Evolutionary conservation across 2,888 invertebrate species (phyloP).

Genomic region (Automeris io): DNA sequence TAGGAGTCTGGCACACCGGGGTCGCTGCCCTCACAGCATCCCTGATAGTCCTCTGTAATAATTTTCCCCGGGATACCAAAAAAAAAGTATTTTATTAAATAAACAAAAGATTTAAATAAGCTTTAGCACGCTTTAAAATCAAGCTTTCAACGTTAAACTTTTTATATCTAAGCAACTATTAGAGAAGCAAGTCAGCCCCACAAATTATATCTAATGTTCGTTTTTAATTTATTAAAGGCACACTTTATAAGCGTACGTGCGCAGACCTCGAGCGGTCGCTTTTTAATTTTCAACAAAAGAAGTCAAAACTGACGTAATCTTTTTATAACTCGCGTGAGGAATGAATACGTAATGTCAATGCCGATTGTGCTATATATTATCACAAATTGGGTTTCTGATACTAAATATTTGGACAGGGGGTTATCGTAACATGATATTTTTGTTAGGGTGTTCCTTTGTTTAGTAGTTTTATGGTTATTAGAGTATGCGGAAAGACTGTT

Average conservation of each 20-base stretch:
- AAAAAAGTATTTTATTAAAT: no score
- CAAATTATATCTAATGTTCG: conserved; percentile 43
- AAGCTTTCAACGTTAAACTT: not conserved
- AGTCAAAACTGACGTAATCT: conserved; percentile 61
- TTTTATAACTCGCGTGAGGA: conserved; percentile 58
- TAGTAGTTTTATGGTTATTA: conserved; percentile 60
- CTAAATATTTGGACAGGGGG: conserved; percentile 74
- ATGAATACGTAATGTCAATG: conserved; percentile 64
- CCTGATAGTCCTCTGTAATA: no score
- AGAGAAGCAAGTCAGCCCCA: conserved; percentile 7
- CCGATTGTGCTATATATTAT: conserved; percentile 72
- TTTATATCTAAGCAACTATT: not conserved
- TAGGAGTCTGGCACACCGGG: no score
- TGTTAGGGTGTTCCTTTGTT: conserved; percentile 50
- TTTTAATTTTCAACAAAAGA: conserved; percentile 67
- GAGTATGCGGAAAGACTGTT: conserved; percentile 68
- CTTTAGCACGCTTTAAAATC: no score
- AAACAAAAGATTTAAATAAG: no score
- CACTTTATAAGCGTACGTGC: conserved; percentile 66
- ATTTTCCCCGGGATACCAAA: no score
- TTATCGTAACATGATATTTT: conserved; percentile 75
- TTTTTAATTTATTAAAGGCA: conserved; percentile 62
- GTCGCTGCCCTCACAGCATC: no score
- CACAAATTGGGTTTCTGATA: conserved; percentile 70
- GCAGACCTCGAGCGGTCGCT: conserved; percentile 46